Base-by-base conservation (phyloP, 2,888 invertebrate genomes). In the Sipha maydis region DNA sequence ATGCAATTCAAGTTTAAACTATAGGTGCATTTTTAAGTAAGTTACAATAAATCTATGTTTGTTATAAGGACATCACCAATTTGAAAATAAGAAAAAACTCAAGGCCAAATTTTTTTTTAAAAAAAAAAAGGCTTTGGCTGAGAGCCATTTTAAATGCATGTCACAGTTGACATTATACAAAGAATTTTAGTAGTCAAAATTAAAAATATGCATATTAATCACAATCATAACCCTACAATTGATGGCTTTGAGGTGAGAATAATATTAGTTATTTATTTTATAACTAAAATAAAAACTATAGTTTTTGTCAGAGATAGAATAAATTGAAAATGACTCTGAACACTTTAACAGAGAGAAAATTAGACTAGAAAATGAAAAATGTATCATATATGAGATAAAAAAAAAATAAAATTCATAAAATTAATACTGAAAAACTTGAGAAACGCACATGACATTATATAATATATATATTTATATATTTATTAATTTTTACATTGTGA, bases 61-160 rank as follows among this genome's bases (percentile, higher is more conserved):
- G 54, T 14, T 71, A 54, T 71, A 83, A 83, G 71, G 48, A 83
- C 82, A 38, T 48, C 69, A 41, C 17, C 4, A 31, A 48, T 28
- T 48, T 25, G 75, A 34, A 31, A 38, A 61, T 41, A 21, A 38
- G n/a, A 61, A 86, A 88, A 88, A 76, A 61, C 41, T 67, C 82
- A 82, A 88, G 82, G 88, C 48, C 82, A 19, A 75, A 31, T 82
- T 54, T 69, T 82, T 41, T n/a, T n/a, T n/a, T n/a, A n/a, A n/a
- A n/a, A n/a, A n/a, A 82, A 88, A 82, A 88, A 88, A 88, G 80
- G 41, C 76, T 80, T 80, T 88, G 88, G 80, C 61, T 21, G n/a
- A 75, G 61, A 75, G 80, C 80, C 82, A 82, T 73, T 80, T 88
- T 41, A n/a, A 61, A 88, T 82, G n/a, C 67, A 25, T 75, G 88